These are phyloP conservation scores for Zosterops pallidus DNA, from an alignment of 2,113 vertebrate species.

Conservation along the genomic window DNA sequence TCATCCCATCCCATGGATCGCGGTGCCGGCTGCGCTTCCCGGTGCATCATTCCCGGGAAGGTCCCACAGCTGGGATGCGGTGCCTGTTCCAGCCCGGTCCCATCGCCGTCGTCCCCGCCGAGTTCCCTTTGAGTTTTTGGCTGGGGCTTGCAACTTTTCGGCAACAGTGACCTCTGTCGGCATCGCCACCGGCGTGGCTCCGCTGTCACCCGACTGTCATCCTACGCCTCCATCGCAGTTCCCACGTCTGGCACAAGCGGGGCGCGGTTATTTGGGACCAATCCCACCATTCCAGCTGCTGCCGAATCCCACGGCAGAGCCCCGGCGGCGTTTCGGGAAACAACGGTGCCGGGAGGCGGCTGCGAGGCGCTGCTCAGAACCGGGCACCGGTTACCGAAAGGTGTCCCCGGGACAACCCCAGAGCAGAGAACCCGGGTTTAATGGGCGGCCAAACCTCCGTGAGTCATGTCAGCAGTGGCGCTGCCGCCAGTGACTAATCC, in stretches of 20 bases:
- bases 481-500: constrained; percentile 35
- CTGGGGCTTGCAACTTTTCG: background rate
- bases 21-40: background rate
- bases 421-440: constrained; percentile 37
- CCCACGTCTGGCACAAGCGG: rapidly evolving
- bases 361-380: constrained; percentile 46
- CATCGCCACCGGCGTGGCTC: rapidly evolving
- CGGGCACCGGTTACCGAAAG: constrained; percentile 38
- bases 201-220: rapidly evolving
- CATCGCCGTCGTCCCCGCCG: background rate
- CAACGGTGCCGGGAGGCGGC: constrained; percentile 16
- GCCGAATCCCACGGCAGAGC: background rate
- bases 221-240: background rate
- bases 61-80: background rate
- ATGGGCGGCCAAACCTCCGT: constrained; percentile 28
- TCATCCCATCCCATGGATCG: rapidly evolving
- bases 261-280: rapidly evolving
- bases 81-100: background rate
- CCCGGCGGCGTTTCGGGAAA: background rate
- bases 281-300: background rate
- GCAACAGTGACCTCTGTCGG: constrained; percentile 57
- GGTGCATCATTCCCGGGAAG: background rate
- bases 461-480: constrained; percentile 54
- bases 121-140: background rate
- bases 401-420: constrained; percentile 66